phyloP scores from a whole-genome alignment of 2,888 invertebrate species.

The Mystacides longicornis region DNA sequence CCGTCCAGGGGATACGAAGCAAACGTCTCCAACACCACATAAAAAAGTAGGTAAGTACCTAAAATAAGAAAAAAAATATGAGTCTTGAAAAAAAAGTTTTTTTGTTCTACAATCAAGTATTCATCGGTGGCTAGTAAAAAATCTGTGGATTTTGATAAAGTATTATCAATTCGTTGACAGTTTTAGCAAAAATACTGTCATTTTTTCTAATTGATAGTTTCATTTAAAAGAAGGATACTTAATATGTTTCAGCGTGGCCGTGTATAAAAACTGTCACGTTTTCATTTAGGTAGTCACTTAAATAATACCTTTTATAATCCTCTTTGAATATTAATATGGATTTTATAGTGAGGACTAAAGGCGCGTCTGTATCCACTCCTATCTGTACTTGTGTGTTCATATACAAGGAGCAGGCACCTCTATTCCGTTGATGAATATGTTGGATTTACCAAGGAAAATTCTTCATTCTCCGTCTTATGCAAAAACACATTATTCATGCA shows the following conservation, averaged over 20 bases:
- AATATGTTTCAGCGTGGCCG: neutral
- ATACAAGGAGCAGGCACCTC: neutral
- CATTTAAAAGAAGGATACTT: neutral
- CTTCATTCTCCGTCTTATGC: neutral
- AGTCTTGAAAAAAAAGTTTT: too few species aligned
- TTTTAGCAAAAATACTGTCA: neutral
- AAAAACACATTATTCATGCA: conserved; percentile 1
- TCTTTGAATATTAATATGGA: neutral
- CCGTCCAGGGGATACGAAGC: too few species aligned
- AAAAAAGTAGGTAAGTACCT: too few species aligned
- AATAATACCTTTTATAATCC: neutral
- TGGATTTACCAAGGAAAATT: neutral
- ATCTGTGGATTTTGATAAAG: too few species aligned
- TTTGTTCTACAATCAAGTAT: too few species aligned
- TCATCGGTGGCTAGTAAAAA: too few species aligned
- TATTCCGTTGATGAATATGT: neutral
- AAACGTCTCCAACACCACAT: too few species aligned
- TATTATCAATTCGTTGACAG: too few species aligned
- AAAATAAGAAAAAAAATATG: too few species aligned
- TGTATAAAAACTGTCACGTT: neutral
- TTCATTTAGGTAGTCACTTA: conserved; percentile 2
- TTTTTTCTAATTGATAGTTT: neutral
- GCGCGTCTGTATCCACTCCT: too few species aligned
- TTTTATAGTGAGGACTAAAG: neutral
- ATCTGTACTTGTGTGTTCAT: too few species aligned